These are phyloP conservation scores for Sphenopsis melanotis DNA, from an alignment of 2,797 vertebrate genomes.

Conservation along the genomic window DNA sequence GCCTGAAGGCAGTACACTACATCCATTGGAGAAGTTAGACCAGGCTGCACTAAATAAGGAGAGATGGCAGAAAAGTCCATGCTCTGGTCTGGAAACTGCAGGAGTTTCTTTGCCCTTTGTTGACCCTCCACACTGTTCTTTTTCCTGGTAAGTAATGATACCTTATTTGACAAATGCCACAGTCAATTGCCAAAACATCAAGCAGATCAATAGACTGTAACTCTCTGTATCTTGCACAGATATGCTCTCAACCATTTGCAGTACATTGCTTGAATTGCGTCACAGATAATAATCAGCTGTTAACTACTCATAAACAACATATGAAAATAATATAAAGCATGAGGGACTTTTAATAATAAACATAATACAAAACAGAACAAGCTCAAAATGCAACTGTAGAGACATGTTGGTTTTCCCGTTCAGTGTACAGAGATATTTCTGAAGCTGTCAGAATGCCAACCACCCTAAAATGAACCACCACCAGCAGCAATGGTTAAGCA, in stretches of 20 bases:
- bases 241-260: background rate
- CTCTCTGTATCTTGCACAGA: background rate
- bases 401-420: background rate
- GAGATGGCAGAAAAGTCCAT: background rate
- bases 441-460: background rate
- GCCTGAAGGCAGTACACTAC: background rate
- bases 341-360: background rate
- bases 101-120: background rate
- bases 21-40: background rate
- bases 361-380: constrained; percentile 15
- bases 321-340: constrained; percentile 39
- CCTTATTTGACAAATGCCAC: background rate
- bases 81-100: background rate
- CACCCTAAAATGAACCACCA: background rate
- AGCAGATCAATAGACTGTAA: background rate
- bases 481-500: background rate
- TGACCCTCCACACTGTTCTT: background rate
- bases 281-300: constrained; percentile 15
- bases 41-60: background rate
- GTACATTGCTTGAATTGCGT: background rate
- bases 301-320: constrained; percentile 22
- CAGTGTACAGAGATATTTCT: background rate
- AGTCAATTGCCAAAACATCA: background rate
- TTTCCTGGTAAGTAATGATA: background rate
- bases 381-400: background rate